Evolutionary conservation across 2,113 vertebrate species (phyloP).

Genomic region (Sciurus niger): DNA sequence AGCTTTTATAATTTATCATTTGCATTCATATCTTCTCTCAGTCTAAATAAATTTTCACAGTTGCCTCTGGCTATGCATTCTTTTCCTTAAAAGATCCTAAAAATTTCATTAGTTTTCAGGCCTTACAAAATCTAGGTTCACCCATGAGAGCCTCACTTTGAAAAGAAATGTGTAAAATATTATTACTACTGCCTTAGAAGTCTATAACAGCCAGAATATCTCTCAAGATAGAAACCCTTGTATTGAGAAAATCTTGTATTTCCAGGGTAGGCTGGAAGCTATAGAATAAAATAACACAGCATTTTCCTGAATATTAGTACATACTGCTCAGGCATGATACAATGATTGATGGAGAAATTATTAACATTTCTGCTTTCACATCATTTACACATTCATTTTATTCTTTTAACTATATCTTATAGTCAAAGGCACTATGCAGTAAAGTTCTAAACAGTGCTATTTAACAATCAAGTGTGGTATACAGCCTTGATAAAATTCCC

Average conservation of each 20-base stretch:
- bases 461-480: not conserved
- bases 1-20: conserved; percentile 1
- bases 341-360: not conserved
- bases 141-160: not conserved
- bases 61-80: not conserved
- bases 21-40: not conserved
- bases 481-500: not conserved
- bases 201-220: not conserved
- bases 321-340: not conserved
- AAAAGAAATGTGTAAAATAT: not conserved
- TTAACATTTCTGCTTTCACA: not conserved
- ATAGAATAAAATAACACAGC: not conserved
- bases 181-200: not conserved
- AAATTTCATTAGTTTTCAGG: not conserved
- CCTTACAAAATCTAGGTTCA: not conserved
- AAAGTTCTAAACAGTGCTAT: not conserved
- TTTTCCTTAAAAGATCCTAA: conserved; percentile 24
- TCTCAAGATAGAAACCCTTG: not conserved
- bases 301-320: not conserved
- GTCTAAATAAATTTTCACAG: not conserved
- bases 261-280: not conserved
- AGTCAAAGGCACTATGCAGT: not conserved
- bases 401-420: not conserved
- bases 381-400: not conserved
- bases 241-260: not conserved